phyloP scores from a whole-genome alignment of 92 coral and sea anemone genomes.

The Palythoa grandis region DNA sequence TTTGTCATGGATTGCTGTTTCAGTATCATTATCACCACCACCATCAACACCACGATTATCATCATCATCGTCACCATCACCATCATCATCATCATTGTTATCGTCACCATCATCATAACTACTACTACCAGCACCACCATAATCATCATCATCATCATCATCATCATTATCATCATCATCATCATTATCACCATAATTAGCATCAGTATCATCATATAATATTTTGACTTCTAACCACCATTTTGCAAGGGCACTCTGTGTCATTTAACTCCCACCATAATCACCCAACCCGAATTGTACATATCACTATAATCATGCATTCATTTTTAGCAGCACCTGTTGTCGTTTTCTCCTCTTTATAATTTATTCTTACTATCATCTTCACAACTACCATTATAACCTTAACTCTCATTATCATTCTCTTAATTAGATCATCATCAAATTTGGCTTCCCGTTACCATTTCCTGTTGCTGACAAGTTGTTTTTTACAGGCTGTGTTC shows the following conservation, averaged over 20 bases:
- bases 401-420: no score
- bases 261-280: no score
- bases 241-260: no score
- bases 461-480: not conserved
- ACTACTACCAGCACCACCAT: not conserved
- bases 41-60: not conserved
- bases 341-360: no score
- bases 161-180: not conserved
- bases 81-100: not conserved
- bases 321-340: no score
- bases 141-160: not conserved
- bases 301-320: no score
- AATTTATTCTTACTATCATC: no score
- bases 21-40: not conserved
- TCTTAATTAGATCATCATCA: not conserved
- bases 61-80: not conserved
- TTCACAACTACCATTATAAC: no score
- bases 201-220: not conserved
- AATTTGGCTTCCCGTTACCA: not conserved
- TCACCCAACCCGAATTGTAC: no score
- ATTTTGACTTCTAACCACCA: no score
- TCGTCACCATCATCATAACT: not conserved
- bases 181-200: not conserved
- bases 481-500: slow-evolving; percentile 74
- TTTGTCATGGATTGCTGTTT: not conserved